Base-by-base conservation (phyloP, 2,113 vertebrate species). In the Heterochromis multidens region DNA sequence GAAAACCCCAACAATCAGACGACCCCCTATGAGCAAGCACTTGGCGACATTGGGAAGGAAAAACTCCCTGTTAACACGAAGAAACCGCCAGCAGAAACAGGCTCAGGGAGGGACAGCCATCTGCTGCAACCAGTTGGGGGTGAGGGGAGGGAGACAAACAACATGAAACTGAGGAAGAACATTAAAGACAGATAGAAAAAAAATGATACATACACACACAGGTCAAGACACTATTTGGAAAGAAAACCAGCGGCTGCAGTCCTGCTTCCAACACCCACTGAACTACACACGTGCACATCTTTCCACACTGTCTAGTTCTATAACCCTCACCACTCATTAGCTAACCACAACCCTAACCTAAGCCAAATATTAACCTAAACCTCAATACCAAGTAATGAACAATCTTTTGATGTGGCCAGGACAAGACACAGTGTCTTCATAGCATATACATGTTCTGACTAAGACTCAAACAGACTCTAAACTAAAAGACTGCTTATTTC, bases 221-320 rank as follows among this genome's bases (percentile, higher is more conserved):
- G 2, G 54, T 67, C 37, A 52, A 84, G 13, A 14, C 29, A 1
- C 43, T 57, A 56, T 21, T 82, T 46, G 89, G 85, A 93, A 25
- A 81, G 56, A 83, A 86, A 86, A 93, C 23, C 92, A 93, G 91
- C 89, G 91, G 90, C 79, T 80, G 79, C 49, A 74, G 43, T 65
- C 37, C 35, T 12, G 33, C 21, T 58, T 81, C 63, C 21, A 72
- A 77, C 70, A 46, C 59, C 11, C 80, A 84, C 63, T 52, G 27
- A 63, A 60, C 56, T 16, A 21, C 9, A 13, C 21, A 62, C 6
- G 14, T 29, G 17, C 11, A 37, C 33, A 72, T 43, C 25, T 65
- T 58, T 79, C 37, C 56, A 21, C 46, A 33, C 14, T 8, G 1
- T 82, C 19, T 29, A 46, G 14, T 11, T 43, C 17, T 13, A 25